These are phyloP conservation scores for Acronicta alni DNA, from an alignment of 2,888 invertebrate species.

Conservation along the genomic window DNA sequence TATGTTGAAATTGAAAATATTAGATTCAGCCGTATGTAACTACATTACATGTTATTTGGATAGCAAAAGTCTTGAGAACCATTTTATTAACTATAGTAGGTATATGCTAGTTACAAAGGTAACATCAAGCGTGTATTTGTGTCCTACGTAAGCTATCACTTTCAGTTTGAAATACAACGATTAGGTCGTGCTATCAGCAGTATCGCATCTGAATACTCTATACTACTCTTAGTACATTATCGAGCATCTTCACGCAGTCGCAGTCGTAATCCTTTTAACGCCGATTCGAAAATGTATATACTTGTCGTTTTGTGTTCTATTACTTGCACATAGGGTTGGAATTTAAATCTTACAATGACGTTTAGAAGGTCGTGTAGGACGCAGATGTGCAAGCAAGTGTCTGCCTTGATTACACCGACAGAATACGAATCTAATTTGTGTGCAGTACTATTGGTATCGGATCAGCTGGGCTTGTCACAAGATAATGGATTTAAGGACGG, in stretches of 20 bases:
- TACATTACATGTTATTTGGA: too few species aligned
- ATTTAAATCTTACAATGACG: slow-evolving; percentile 41
- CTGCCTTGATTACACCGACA: slow-evolving; percentile 82
- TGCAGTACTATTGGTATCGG: slow-evolving; percentile 64
- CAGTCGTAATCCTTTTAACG: slow-evolving; percentile 73
- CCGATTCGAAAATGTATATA: slow-evolving; percentile 34
- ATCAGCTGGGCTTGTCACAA: slow-evolving; percentile 77
- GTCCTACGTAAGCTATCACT: too few species aligned
- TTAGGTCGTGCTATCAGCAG: neutral
- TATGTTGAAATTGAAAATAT: too few species aligned
- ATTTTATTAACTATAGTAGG: too few species aligned
- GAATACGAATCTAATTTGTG: slow-evolving; percentile 83
- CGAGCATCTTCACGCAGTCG: slow-evolving; percentile 59
- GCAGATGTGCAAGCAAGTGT: slow-evolving; percentile 84
- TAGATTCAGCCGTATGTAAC: too few species aligned
- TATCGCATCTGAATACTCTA: slow-evolving; percentile 22
- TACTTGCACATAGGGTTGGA: slow-evolving; percentile 52
- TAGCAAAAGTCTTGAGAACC: too few species aligned
- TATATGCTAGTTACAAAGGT: too few species aligned
- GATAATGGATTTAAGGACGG: slow-evolving; percentile 75
- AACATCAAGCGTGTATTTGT: too few species aligned
- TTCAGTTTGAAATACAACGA: too few species aligned
- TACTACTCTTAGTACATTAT: slow-evolving; percentile 40
- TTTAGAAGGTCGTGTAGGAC: slow-evolving; percentile 61
- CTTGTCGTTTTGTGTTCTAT: slow-evolving; percentile 27